Evolutionary conservation across 2,888 invertebrate species (phyloP), one percentile per base, ranked within the genome.

Genomic region (Scrobipalpa costella): DNA sequence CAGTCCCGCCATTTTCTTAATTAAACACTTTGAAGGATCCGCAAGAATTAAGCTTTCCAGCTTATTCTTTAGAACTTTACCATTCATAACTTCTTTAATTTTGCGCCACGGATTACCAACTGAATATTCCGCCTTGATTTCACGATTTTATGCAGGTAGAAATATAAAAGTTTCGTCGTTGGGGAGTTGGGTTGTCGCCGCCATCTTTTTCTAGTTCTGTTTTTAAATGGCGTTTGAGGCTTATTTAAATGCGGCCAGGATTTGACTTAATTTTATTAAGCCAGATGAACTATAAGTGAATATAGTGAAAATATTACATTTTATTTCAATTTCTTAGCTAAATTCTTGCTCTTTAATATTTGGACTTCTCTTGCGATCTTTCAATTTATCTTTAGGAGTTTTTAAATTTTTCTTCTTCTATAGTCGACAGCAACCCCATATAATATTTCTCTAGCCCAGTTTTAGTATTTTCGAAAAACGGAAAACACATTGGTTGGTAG

Each of bases 81-180:
- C 63, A 63, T 68, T 68, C 66, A 65, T 68, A 68, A 68, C 68
- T 68, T 68, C 68, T 68, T 68, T 68, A 68, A 68, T 68, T 68
- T 68, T 63, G 64, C 64, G 62, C 64, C 50, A 21, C 15, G 67
- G 65, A 67, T 67, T 65, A 65, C 57, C 36, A 50, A 44, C 63
- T 68, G 63, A 68, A 68, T 64, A 64, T 68, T 64, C 65, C 57
- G 49, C 21, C 34, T 27, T 55, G 62, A 58, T 65, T 64, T 62
- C 57, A 62, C 57, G 49, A 60, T 60, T 63, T 63, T 63, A 63
- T 63, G 57, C 57, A 63, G 62, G 57, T 62, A 52, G 57, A 63
- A 63, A 57, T 63, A 57, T 63, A 60, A 63, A 63, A 63, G 58
- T 63, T 62, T 40, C 21, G 15, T 34, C 58, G 57, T 58, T 57